Evolutionary conservation across 2,113 vertebrate genomes (phyloP).

Genomic region (Dromas ardeola): DNA sequence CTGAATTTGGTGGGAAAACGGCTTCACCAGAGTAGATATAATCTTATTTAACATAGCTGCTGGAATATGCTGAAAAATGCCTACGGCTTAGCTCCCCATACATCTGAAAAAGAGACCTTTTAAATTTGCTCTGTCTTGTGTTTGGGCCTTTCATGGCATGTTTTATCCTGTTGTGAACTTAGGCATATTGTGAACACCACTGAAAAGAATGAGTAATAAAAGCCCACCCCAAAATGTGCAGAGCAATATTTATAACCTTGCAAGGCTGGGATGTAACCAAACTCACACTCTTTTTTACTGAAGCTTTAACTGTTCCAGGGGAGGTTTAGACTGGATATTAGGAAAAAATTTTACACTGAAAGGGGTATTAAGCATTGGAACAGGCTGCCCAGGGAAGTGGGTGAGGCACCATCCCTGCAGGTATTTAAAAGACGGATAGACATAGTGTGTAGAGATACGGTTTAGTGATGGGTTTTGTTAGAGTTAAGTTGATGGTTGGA

Average conservation of each 20-base stretch:
- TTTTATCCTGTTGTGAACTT: not conserved
- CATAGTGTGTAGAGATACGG: too few species aligned
- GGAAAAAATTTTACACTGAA: too few species aligned
- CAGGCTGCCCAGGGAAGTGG: too few species aligned
- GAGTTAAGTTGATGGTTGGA: too few species aligned
- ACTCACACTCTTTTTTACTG: fast-evolving
- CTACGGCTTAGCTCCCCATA: not conserved
- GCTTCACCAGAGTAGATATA: not conserved
- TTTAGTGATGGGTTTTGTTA: too few species aligned
- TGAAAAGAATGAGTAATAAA: not conserved
- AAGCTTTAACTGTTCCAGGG: not conserved
- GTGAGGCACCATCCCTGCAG: too few species aligned
- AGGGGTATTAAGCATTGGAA: too few species aligned
- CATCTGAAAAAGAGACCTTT: not conserved
- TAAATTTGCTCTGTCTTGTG: not conserved
- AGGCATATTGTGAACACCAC: not conserved
- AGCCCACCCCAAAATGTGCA: not conserved
- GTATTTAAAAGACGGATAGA: too few species aligned
- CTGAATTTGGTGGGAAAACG: not conserved
- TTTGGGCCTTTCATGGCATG: not conserved
- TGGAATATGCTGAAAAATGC: not conserved
- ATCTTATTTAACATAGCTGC: not conserved
- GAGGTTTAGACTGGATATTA: too few species aligned
- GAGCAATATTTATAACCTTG: not conserved
- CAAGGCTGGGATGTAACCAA: not conserved